These are phyloP conservation scores for Subacronicta megacephala DNA, from an alignment of 2,888 invertebrate genomes.

Conservation along the genomic window DNA sequence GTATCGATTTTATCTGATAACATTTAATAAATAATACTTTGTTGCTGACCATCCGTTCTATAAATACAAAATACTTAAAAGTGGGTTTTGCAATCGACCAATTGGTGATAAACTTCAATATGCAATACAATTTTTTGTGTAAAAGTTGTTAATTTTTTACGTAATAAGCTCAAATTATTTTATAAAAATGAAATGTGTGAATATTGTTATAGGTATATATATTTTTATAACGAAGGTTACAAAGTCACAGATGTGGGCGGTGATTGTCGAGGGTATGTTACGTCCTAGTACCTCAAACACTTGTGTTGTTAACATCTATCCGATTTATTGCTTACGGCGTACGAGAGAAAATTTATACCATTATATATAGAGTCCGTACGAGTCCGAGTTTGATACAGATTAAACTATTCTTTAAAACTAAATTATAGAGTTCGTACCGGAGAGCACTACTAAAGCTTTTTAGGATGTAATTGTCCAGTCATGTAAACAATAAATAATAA, in stretches of 20 bases:
- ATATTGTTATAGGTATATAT: background rate
- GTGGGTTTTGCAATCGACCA: too few species aligned
- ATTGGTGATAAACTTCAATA: too few species aligned
- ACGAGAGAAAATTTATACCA: constrained; percentile 5
- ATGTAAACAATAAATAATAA: too few species aligned
- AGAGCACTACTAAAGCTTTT: too few species aligned
- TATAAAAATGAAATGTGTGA: background rate
- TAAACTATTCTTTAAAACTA: background rate
- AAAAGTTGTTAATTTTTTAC: too few species aligned
- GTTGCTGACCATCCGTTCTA: too few species aligned
- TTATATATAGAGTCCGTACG: background rate
- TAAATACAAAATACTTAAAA: too few species aligned
- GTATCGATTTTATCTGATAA: too few species aligned
- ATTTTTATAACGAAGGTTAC: constrained; percentile 7
- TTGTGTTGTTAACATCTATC: constrained; percentile 46
- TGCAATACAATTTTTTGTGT: too few species aligned
- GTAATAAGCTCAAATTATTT: too few species aligned
- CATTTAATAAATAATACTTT: too few species aligned
- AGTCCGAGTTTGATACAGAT: background rate
- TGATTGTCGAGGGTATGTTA: constrained; percentile 20
- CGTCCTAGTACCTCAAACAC: constrained; percentile 42
- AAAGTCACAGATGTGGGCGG: constrained; percentile 20
- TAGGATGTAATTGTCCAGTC: too few species aligned
- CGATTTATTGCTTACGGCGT: constrained; percentile 23
- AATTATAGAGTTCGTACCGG: background rate